Base-by-base conservation (phyloP, 2,797 vertebrate species). In the Coregonus ussuriensis region DNA sequence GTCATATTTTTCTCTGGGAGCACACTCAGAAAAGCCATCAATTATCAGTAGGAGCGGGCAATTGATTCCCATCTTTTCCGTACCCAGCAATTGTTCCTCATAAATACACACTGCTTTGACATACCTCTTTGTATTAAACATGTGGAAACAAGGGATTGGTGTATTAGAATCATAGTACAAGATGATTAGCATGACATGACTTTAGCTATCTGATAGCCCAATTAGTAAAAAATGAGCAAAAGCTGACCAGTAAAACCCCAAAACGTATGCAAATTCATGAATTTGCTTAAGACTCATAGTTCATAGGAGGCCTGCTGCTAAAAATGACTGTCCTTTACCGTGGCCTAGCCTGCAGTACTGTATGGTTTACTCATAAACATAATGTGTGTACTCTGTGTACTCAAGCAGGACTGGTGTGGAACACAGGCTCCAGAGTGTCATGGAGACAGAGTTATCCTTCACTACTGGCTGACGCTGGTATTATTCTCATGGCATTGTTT, bases 1-100 rank as follows among this genome's bases (percentile, higher is more conserved):
- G 94, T 95, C 94, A 95, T 95, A 91, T 93, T 94, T 91, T 85
- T 88, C 91, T 91, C 80, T 75, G 90, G 89, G 91, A 89, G 93
- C 91, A 93, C 89, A 90, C 90, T 83, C 76, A 91, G 93, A 93
- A 95, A 93, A 94, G 93, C 92, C 91, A 95, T 95, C 93, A 93
- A 92, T 93, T 92, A 95, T 94, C 93, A 93, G 77, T 74, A 81
- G 86, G 82, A 84, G 88, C 73, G 81, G 89, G 90, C 90, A 90
- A 92, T 93, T 91, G 92, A 93, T 92, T 92, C 91, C 87, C 81
- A 74, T 81, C 84, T 87, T 86, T 85, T 86, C 86, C 83, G 78
- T 88, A 89, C 84, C 77, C 91, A 89, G 89, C 89, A 91, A 93
- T 91, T 90, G 87, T 86, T 86, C 88, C 88, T 88, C 84, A 91